These are phyloP conservation scores for Euschistus heros DNA, from an alignment of 1,140 invertebrate genomes.

Conservation along the genomic window DNA sequence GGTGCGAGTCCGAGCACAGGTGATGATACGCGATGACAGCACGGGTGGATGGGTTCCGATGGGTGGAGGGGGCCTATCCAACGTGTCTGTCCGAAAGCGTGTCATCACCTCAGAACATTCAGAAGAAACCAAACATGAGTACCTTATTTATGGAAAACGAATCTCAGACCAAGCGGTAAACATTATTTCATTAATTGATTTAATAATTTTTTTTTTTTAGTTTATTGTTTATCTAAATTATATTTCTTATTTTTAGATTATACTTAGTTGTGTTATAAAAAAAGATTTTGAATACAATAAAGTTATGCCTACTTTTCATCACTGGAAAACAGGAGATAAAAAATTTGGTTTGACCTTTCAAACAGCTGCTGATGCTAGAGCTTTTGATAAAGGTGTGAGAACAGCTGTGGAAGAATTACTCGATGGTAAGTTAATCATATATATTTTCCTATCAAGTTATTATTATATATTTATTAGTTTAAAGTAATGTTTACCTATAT, in stretches of 20 bases:
- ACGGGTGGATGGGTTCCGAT: constrained; percentile 91
- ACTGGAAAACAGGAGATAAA: constrained; percentile 91
- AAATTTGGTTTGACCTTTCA: constrained; percentile 92
- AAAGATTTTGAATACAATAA: constrained; percentile 95
- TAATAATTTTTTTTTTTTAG: neutral
- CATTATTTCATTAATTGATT: constrained; percentile 21
- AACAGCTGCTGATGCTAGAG: constrained; percentile 82
- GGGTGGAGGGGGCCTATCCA: constrained; percentile 83
- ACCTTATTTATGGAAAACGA: constrained; percentile 81
- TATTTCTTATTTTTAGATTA: constrained; percentile 52
- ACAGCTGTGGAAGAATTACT: constrained; percentile 81
- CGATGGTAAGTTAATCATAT: constrained; percentile 58
- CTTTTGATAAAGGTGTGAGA: constrained; percentile 86
- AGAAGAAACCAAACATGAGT: constrained; percentile 54
- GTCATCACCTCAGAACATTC: constrained; percentile 38
- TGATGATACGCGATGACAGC: constrained; percentile 95
- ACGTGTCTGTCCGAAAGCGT: constrained; percentile 74
- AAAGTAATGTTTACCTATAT: no score
- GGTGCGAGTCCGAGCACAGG: constrained; percentile 93
- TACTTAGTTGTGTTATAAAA: constrained; percentile 88
- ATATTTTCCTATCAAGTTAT: no score
- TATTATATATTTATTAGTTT: no score
- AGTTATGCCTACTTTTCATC: constrained; percentile 96
- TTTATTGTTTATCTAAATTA: constrained; percentile 4
- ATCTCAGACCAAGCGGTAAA: constrained; percentile 84